Percentiles rank a stretch among this genome's conserved stretches.
These are phyloP conservation scores for Leptothorax acervorum DNA, from an alignment of 2,888 invertebrate genomes.

Conservation along the genomic window DNA sequence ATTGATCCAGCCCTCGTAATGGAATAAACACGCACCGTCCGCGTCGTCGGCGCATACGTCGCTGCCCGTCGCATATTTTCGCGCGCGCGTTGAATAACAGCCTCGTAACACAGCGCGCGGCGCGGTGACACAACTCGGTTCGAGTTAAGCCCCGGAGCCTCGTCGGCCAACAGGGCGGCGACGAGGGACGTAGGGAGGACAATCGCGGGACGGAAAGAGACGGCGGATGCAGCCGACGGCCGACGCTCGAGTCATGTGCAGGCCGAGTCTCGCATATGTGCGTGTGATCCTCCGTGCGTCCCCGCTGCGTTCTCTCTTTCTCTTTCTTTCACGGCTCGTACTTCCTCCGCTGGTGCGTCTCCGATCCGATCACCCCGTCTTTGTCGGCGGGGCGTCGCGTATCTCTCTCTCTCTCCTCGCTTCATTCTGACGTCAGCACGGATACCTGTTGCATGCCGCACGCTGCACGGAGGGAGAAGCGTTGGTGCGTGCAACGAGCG, in stretches of 20 bases:
- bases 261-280: constrained; percentile 52
- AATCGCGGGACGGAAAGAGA: constrained; percentile 42
- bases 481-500: constrained; percentile 56
- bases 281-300: constrained; percentile 50
- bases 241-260: constrained; percentile 63
- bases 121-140: constrained; percentile 69
- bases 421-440: constrained; percentile 73
- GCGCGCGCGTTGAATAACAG: constrained; percentile 67
- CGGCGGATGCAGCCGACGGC: constrained; percentile 17
- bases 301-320: constrained; percentile 9
- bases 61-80: constrained; percentile 53
- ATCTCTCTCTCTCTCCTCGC: constrained; percentile 60
- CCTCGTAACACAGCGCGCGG: constrained; percentile 62
- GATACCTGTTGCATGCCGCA: constrained; percentile 79
- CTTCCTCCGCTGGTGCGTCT: constrained; percentile 37
- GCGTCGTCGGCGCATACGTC: background rate
- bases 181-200: constrained; percentile 11
- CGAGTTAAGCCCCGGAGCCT: constrained; percentile 51
- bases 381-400: constrained; percentile 31
- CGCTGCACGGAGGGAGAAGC: constrained; percentile 57
- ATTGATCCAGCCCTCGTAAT: background rate
- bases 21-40: background rate
- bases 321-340: constrained; percentile 20
- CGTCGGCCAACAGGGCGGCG: constrained; percentile 56
- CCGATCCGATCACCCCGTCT: constrained; percentile 10